Conservation (phyloP, 1,140 invertebrate species). For the Bombus sibiricus region DNA sequence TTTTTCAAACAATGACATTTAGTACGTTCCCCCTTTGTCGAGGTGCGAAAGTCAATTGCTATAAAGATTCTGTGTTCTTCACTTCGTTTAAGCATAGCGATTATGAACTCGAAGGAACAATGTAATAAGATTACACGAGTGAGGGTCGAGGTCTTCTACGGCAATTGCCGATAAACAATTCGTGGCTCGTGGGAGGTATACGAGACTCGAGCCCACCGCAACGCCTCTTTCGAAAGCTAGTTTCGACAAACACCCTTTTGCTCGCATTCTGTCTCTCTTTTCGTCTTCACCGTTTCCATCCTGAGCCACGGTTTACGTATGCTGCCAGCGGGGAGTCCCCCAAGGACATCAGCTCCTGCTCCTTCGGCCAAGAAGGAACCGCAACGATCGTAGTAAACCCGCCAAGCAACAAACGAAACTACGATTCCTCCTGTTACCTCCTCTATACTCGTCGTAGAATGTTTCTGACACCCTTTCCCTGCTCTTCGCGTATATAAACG, state of each 20-base stretch:
- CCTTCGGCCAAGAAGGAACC: conserved; percentile 31
- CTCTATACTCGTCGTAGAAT: neutral
- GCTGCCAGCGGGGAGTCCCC: conserved; percentile 69
- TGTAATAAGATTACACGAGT: neutral
- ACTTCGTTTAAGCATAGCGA: neutral
- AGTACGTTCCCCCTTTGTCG: neutral
- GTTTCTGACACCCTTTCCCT: neutral
- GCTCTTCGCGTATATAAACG: neutral
- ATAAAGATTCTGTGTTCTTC: neutral
- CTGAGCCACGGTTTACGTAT: conserved; percentile 43
- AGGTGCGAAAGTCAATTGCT: neutral
- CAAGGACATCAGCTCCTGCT: conserved; percentile 40
- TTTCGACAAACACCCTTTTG: conserved; percentile 54
- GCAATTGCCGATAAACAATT: conserved; percentile 60
- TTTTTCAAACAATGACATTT: neutral
- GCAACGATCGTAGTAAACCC: conserved; percentile 29
- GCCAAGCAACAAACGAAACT: neutral
- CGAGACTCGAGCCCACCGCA: conserved; percentile 36
- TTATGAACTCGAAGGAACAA: neutral
- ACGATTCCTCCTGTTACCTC: neutral
- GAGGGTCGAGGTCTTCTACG: conserved; percentile 52
- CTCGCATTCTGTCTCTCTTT: conserved; percentile 4
- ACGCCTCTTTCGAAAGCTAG: conserved; percentile 54
- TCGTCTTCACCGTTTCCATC: neutral
- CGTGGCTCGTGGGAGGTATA: conserved; percentile 35